Base-by-base conservation (phyloP, 2,888 invertebrate genomes). In the Scaptomyza caliginosa region DNA sequence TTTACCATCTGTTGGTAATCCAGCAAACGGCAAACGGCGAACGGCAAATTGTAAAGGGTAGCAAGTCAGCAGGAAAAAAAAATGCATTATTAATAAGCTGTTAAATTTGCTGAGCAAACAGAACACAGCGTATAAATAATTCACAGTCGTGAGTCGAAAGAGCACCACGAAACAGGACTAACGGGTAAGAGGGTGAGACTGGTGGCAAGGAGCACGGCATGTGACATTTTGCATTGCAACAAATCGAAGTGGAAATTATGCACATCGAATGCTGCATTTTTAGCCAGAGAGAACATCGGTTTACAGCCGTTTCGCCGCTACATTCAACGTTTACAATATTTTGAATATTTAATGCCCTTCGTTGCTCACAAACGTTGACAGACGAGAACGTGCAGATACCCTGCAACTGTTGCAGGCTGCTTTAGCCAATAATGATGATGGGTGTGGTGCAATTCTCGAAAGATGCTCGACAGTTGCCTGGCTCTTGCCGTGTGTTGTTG, bases 51-150 rank as follows among this genome's bases (percentile, higher is more conserved):
- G 52, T 52, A 66, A 66, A 57, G 64, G 66, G 65, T 60, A 56
- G 65, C 82, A 57, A 82, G 80, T 79, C 80, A 83, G 73, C 73
- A 67, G 66, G 24, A 56, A 38, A 82, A 46, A 73, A 76, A 76
- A 79, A 85, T 81, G 70, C 77, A 81, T 85, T 81, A 81, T 85
- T 81, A 81, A 81, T 81, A 81, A 83, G 81, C 86, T 76, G 81
- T 86, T 85, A 85, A 85, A 85, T 85, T 81, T 83, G 86, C 82
- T 80, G 86, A 83, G 83, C 83, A 81, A 81, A 82, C 83, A 82
- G 70, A 82, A 82, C 59, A 59, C 65, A 63, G 60, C 55, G 57
- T 69, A 80, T 81, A 81, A 82, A 81, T 81, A 81, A 83, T 85
- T 76, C 77, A 79, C 65, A 17, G 45, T 38, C 17, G n/a, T 16